Base-by-base conservation (phyloP, 1,140 invertebrate genomes). In the Phthorimaea operculella region DNA sequence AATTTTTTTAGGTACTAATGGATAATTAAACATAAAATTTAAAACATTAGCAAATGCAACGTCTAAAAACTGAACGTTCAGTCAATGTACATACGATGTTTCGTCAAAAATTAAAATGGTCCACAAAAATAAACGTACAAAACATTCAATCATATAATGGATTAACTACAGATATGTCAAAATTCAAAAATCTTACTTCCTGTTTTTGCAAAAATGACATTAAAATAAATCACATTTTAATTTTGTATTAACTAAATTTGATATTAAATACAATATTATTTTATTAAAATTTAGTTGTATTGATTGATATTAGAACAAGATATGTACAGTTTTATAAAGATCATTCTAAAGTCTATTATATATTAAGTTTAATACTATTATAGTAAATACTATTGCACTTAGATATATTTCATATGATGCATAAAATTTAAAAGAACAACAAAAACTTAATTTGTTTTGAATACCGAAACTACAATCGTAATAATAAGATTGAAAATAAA, bases 291-390 rank as follows among this genome's bases (percentile, higher is more conserved):
- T 4, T n/a, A 39, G 1, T 4, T 39, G 1, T 39, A 4, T 39
- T n/a, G 2, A 39, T 12, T 39, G 36, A 39, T 39, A 39, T 39
- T 12, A 3, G 36, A 12, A 39, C n/a, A 54, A 62, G 63, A 69
- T 67, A 67, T 72, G 62, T 67, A 72, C 66, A 72, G 18, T 14
- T 16, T 47, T 2, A 47, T 5, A 4, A 51, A 61, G 17, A 54
- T 21, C 49, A 33, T 55, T 63, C 58, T 63, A 63, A 56, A 60
- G 52, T 48, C 62, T 66, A 63, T 54, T 58, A 44, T 28, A 28
- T 28, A 42, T 52, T 60, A 63, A 33, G 62, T 57, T 28, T 74
- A 77, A 81, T 79, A 77, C 74, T 74, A 66, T 21, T 70, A 28
- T 62, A 66, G 65, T 62, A 59, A 79, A 74, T 77, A 78, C 70